Evolutionary conservation across 2,888 invertebrate genomes (phyloP).

Genomic region (Lottia scabra): DNA sequence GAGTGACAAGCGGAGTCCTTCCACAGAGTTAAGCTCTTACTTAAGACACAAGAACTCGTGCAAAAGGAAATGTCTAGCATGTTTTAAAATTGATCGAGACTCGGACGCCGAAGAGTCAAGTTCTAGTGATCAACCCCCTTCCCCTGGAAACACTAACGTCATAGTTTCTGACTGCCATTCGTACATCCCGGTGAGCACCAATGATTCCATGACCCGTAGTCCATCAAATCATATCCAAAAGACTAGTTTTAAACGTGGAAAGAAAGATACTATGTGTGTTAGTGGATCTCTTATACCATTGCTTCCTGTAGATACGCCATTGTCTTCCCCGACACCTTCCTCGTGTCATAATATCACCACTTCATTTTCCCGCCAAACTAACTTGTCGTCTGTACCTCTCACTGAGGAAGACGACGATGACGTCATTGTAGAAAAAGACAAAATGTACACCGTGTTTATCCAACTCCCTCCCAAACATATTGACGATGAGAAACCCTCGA

Average conservation of each 20-base stretch:
- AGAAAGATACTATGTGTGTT: slow-evolving; percentile 21
- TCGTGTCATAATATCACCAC: slow-evolving; percentile 35
- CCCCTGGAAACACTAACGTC: slow-evolving; percentile 37
- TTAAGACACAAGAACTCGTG: slow-evolving; percentile 28
- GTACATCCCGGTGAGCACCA: background rate
- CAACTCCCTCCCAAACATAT: slow-evolving; percentile 72
- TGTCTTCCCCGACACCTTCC: slow-evolving; percentile 32
- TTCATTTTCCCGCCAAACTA: slow-evolving; percentile 38
- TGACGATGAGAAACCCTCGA: slow-evolving; percentile 41
- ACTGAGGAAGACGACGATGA: slow-evolving; percentile 34
- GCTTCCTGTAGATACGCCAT: slow-evolving; percentile 38
- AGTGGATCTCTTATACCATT: slow-evolving; percentile 42
- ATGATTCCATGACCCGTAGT: background rate
- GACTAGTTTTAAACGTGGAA: slow-evolving; percentile 9
- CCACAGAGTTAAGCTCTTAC: slow-evolving; percentile 30
- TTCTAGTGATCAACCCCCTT: slow-evolving; percentile 69
- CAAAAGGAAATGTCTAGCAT: slow-evolving; percentile 41
- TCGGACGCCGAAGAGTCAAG: slow-evolving; percentile 70
- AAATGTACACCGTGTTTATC: slow-evolving; percentile 92
- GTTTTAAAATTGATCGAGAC: slow-evolving; percentile 76
- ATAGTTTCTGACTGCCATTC: slow-evolving; percentile 13
- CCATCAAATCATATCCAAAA: slow-evolving; percentile 10
- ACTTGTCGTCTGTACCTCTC: slow-evolving; percentile 28
- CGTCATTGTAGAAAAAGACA: slow-evolving; percentile 25
- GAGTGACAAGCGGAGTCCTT: slow-evolving; percentile 41